phyloP scores from a whole-genome alignment of 2,888 invertebrate species.

The Arctia plantaginis region DNA sequence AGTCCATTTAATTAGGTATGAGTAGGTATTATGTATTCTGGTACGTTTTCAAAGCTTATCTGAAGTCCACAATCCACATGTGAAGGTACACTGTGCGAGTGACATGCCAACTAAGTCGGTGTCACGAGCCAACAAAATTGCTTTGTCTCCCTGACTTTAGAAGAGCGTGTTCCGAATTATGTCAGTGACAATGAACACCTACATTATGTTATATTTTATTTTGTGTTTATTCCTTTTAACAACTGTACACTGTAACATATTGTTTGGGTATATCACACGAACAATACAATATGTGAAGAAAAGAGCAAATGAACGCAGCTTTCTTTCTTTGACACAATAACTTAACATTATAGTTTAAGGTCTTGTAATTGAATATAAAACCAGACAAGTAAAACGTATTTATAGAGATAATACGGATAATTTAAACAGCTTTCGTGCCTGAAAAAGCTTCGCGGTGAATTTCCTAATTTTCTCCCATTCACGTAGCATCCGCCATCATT shows the following conservation, averaged over 20 bases:
- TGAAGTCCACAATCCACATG: conserved; percentile 62
- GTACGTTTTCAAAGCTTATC: conserved; percentile 66
- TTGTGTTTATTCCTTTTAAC: conserved; percentile 54
- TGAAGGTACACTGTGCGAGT: conserved; percentile 66
- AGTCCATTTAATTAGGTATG: conserved; percentile 30
- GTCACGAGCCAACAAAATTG: conserved; percentile 73
- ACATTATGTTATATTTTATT: conserved; percentile 61
- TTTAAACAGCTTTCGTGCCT: conserved; percentile 74
- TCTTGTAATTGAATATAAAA: conserved; percentile 36
- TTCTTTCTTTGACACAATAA: neutral
- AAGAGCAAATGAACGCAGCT: neutral
- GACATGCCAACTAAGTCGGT: conserved; percentile 72
- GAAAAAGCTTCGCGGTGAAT: conserved; percentile 78
- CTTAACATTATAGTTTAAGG: neutral
- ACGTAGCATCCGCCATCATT: conserved; percentile 83
- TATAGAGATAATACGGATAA: conserved; percentile 71
- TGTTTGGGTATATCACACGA: neutral
- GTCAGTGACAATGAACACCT: conserved; percentile 59
- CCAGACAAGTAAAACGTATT: conserved; percentile 58
- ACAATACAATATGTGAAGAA: neutral
- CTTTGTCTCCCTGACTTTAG: conserved; percentile 72
- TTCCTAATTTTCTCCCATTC: conserved; percentile 84
- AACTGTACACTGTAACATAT: conserved; percentile 25
- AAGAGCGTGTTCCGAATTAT: conserved; percentile 67
- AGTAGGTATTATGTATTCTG: conserved; percentile 28